Evolutionary conservation across 1,140 invertebrate species (phyloP).

Genomic region (Rhynchophorus ferrugineus): DNA sequence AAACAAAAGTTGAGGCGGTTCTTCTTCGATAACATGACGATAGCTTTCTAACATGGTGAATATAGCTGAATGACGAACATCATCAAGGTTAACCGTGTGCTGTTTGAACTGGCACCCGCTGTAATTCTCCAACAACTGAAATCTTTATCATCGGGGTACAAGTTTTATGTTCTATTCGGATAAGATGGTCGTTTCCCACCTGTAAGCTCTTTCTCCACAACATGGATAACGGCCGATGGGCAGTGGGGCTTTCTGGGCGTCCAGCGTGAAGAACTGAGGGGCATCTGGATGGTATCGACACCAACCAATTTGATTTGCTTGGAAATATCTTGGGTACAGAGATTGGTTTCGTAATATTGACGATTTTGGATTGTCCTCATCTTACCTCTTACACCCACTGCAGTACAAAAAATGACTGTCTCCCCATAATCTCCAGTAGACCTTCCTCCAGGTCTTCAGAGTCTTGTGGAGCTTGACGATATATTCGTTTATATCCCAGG

Average conservation of each 20-base stretch:
- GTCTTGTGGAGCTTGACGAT: slow-evolving; percentile 67
- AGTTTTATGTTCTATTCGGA: too few species aligned
- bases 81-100: slow-evolving; percentile 50
- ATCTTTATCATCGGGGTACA: too few species aligned
- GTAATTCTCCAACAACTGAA: slow-evolving; percentile 33
- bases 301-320: slow-evolving; percentile 68
- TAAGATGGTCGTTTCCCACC: too few species aligned
- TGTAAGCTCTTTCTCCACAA: slow-evolving; percentile 73
- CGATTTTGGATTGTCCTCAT: not conserved
- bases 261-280: slow-evolving; percentile 67
- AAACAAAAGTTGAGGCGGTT: slow-evolving; percentile 56
- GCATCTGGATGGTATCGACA: slow-evolving; percentile 69
- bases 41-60: slow-evolving; percentile 50
- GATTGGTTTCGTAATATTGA: not conserved
- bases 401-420: slow-evolving; percentile 76
- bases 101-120: slow-evolving; percentile 56
- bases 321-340: slow-evolving; percentile 50
- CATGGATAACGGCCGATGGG: slow-evolving; percentile 71
- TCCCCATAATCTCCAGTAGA: slow-evolving; percentile 90
- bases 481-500: slow-evolving; percentile 79
- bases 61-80: slow-evolving; percentile 47
- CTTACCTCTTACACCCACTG: slow-evolving; percentile 54
- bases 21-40: slow-evolving; percentile 50
- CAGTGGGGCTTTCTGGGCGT: slow-evolving; percentile 52
- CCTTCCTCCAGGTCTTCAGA: slow-evolving; percentile 77